Conservation (phyloP, 2,888 invertebrate genomes). For the Spodoptera picta region DNA sequence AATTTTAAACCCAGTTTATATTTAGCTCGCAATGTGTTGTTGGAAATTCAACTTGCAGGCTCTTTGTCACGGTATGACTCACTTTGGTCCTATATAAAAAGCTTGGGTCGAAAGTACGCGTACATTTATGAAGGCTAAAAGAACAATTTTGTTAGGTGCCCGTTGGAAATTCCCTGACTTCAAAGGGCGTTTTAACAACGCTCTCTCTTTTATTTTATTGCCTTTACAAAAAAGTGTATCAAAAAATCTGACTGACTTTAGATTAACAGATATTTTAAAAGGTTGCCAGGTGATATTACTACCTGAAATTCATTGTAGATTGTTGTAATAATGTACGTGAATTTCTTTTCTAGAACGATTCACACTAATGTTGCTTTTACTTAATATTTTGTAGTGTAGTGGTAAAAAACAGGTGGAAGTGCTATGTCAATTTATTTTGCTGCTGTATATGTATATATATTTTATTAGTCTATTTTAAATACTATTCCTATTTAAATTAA, state of each 20-base stretch:
- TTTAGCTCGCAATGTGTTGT: conserved; percentile 63
- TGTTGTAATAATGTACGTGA: too few species aligned
- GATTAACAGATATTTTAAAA: conserved; percentile 54
- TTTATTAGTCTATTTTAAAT: too few species aligned
- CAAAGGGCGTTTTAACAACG: conserved; percentile 84
- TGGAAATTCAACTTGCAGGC: conserved; percentile 67
- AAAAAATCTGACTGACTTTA: conserved; percentile 58
- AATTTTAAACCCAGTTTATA: conserved; percentile 57
- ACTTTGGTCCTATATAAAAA: conserved; percentile 74
- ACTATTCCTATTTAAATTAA: too few species aligned
- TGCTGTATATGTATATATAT: too few species aligned
- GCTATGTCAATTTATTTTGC: too few species aligned
- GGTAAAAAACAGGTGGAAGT: too few species aligned
- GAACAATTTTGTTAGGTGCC: conserved; percentile 86
- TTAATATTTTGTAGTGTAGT: too few species aligned
- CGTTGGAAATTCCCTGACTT: conserved; percentile 83
- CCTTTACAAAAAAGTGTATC: conserved; percentile 75
- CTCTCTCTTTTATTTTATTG: conserved; percentile 79
- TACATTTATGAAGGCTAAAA: conserved; percentile 84
- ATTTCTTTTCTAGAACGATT: too few species aligned
- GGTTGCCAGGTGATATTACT: conserved; percentile 25
- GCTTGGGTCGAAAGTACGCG: conserved; percentile 74
- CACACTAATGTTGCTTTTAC: too few species aligned
- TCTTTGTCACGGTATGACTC: conserved; percentile 79
- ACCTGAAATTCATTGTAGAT: not conserved